Conservation (phyloP, 2,797 vertebrate genomes). For the Tachyglossus aculeatus region DNA sequence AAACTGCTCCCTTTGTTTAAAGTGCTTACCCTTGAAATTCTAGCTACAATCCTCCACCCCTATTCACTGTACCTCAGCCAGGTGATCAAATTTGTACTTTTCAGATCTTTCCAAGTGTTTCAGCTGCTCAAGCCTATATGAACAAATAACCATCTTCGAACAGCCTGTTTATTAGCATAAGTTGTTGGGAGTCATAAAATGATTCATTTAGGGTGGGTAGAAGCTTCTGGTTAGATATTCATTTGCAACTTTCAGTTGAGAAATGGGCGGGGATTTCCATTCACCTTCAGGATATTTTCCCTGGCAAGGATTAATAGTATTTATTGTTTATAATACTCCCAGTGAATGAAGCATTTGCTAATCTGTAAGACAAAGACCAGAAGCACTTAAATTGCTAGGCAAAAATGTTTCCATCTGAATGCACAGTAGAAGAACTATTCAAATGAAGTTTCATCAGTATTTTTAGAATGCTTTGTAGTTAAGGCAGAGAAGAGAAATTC, state of each 20-base stretch:
- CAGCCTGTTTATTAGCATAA: neutral
- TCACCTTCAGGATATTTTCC: neutral
- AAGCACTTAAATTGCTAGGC: neutral
- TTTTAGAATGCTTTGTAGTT: too few species aligned
- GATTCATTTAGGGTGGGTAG: too few species aligned
- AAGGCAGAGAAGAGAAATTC: too few species aligned
- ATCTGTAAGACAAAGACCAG: neutral
- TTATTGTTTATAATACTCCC: neutral
- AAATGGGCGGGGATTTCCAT: constrained; percentile 30
- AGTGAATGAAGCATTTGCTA: neutral
- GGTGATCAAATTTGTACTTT: neutral
- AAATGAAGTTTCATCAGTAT: too few species aligned
- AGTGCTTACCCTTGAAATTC: neutral
- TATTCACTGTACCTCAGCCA: neutral
- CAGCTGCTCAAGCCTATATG: neutral
- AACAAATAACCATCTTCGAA: neutral
- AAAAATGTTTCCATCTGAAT: neutral
- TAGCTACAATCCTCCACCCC: too few species aligned
- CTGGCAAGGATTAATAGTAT: neutral
- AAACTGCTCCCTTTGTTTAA: neutral
- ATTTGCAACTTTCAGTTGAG: neutral
- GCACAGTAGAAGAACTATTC: too few species aligned
- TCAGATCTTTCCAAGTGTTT: neutral
- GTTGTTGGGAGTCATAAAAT: constrained; percentile 8
- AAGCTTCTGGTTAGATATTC: constrained; percentile 9